Evolutionary conservation across 2,113 vertebrate species (phyloP), one percentile per base, ranked within the genome.

Genomic region (Castor canadensis): DNA sequence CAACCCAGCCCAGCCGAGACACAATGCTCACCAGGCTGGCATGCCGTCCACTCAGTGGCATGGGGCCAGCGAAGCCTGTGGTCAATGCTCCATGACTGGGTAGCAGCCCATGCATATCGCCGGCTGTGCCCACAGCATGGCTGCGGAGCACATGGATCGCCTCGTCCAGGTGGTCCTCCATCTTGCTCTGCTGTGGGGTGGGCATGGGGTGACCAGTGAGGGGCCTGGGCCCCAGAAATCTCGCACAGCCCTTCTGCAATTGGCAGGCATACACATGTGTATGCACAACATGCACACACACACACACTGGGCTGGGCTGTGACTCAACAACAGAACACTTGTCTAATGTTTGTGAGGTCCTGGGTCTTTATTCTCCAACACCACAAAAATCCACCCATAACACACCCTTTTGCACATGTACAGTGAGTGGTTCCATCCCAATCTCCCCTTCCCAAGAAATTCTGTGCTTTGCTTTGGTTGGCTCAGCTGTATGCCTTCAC

Each of bases 81-180:
- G 99, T 98, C 95, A 99, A 98, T n/a, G 98, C 98, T 40, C 99
- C 98, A 0, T 99, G 99, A 12, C 95, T 97, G 7, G 98, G 98
- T 75, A 99, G 98, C 90, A 99, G 98, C 93, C 98, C 98, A 2
- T 99, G 99, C 95, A 99, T 96, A 62, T 98, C 95, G 0, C 99
- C 98, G 0, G 98, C 98, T 62, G 99, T 98, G 88, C 99, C 99
- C 98, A 99, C 99, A 0, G 99, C 99, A 0, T 99, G 99, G 96
- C 98, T 99, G 83, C 99, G 99, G 93, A 99, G 98, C 89, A 99
- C 99, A 0, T 99, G 99, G 95, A 99, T 99, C 89, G 99, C 99
- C 98, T 99, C 99, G 12, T 99, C 99, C 98, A 99, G 98, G 94
- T 99, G 99, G 97, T 99, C 99, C 96, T 99, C 99, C 99, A 99